A percentile compares a stretch with the other conserved stretches of the same genome.
These are phyloP conservation scores for Hydractinia echinata DNA, from an alignment of 30 jellyfish, hydroid and myxozoan species.

Conservation along the genomic window DNA sequence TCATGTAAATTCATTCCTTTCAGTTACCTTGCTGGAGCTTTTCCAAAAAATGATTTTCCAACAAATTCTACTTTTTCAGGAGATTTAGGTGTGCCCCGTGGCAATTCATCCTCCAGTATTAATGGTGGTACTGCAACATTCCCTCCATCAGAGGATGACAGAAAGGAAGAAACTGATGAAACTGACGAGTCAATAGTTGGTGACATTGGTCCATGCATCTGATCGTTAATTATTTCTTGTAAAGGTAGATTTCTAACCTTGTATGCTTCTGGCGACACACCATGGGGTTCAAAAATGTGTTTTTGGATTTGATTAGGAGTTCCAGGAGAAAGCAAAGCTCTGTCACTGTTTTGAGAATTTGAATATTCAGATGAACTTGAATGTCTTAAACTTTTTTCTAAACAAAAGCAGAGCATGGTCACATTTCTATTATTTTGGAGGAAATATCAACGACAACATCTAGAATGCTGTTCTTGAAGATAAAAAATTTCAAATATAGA, in stretches of 20 bases:
- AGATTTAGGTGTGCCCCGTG: slow-evolving; percentile 30
- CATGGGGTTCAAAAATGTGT: background rate
- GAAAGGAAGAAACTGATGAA: slow-evolving; percentile 29
- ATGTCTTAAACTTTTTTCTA: background rate
- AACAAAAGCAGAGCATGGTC: background rate
- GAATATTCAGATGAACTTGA: slow-evolving; percentile 1
- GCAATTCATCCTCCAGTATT: background rate
- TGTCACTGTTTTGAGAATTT: background rate
- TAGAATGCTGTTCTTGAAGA: too few relatives aligned
- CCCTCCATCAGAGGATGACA: slow-evolving; percentile 48
- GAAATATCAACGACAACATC: too few relatives aligned
- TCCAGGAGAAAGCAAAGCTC: background rate
- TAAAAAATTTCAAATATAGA: too few relatives aligned
- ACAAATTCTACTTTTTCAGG: slow-evolving; percentile 43
- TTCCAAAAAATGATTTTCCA: slow-evolving; percentile 60
- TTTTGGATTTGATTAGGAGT: background rate
- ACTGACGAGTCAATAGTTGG: slow-evolving; percentile 15
- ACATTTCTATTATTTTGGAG: too few relatives aligned
- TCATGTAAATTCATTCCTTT: background rate
- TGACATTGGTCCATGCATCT: background rate
- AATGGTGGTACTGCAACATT: slow-evolving; percentile 37
- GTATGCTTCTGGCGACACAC: slow-evolving; percentile 6
- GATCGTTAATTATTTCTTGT: background rate
- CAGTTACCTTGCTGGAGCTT: slow-evolving; percentile 62
- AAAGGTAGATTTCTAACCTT: slow-evolving; percentile 5